These are phyloP conservation scores for Acipenser ruthenus DNA, from an alignment of 2,797 vertebrate species.

Conservation along the genomic window DNA sequence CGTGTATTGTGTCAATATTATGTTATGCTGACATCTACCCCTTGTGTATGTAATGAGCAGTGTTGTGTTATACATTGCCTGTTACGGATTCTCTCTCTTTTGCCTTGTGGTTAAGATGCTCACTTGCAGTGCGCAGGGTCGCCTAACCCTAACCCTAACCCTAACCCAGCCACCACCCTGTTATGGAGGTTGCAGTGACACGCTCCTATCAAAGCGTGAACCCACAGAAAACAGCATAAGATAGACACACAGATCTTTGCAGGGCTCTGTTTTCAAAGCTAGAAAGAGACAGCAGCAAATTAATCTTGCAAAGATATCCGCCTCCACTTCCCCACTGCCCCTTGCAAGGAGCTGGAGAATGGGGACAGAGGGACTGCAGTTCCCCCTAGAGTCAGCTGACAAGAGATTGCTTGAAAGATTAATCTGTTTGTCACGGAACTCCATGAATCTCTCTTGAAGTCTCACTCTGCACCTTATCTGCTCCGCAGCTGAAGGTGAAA, in stretches of 20 bases:
- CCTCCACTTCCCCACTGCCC: neutral
- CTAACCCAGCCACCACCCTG: no score
- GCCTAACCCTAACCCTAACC: no score
- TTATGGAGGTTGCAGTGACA: no score
- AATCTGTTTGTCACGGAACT: conserved; percentile 46
- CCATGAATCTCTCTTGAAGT: conserved; percentile 34
- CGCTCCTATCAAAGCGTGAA: no score
- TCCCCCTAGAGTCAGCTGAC: conserved; percentile 28
- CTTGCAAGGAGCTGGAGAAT: neutral
- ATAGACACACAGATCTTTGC: neutral
- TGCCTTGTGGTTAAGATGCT: no score
- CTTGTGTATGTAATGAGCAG: no score
- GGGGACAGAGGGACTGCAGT: neutral
- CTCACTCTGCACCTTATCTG: conserved; percentile 31
- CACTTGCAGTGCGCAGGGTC: no score
- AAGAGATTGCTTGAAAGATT: conserved; percentile 37
- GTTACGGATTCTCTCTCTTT: neutral
- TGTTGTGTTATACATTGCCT: no score
- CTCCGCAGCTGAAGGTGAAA: neutral
- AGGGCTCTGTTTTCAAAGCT: neutral
- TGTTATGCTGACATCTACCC: no score
- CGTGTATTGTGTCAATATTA: no score
- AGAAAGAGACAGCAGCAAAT: neutral
- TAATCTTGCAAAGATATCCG: neutral
- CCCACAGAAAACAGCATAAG: neutral